Conservation (phyloP, 2,113 vertebrate species). For the Ancistrus triradiatus region DNA sequence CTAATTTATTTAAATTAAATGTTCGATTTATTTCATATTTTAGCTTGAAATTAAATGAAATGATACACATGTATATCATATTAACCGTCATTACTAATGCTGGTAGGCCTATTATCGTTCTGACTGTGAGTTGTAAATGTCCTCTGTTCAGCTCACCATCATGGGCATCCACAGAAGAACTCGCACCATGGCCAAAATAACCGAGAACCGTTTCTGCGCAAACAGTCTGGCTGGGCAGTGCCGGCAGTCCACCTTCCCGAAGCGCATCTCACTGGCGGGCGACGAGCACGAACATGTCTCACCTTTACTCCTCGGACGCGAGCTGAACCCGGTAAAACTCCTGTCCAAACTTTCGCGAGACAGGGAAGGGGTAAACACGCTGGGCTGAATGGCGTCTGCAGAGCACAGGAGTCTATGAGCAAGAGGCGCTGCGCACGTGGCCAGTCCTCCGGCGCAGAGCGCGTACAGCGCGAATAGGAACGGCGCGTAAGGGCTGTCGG, state of each 20-base stretch:
- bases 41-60: no score
- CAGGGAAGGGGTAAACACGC: slow-evolving; percentile 55
- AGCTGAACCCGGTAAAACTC: slow-evolving; percentile 61
- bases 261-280: slow-evolving; percentile 17
- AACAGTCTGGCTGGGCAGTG: slow-evolving; percentile 66
- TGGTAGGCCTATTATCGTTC: no score
- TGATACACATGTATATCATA: no score
- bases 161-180: slow-evolving; percentile 91
- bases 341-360: slow-evolving; percentile 66
- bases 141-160: no score
- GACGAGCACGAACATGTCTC: slow-evolving; percentile 48
- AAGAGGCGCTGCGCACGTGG: slow-evolving; percentile 77
- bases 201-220: slow-evolving; percentile 90
- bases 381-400: slow-evolving; percentile 67
- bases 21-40: no score
- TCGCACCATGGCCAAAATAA: slow-evolving; percentile 84
- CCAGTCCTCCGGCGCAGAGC: slow-evolving; percentile 74
- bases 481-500: slow-evolving; percentile 73
- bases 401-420: slow-evolving; percentile 83
- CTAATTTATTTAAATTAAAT: no score
- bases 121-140: no score
- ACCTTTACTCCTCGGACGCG: slow-evolving; percentile 51
- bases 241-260: slow-evolving; percentile 41
- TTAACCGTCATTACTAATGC: no score
- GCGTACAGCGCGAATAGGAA: slow-evolving; percentile 76